Conservation (phyloP, 2,888 invertebrate species). For the Ceramica pisi region DNA sequence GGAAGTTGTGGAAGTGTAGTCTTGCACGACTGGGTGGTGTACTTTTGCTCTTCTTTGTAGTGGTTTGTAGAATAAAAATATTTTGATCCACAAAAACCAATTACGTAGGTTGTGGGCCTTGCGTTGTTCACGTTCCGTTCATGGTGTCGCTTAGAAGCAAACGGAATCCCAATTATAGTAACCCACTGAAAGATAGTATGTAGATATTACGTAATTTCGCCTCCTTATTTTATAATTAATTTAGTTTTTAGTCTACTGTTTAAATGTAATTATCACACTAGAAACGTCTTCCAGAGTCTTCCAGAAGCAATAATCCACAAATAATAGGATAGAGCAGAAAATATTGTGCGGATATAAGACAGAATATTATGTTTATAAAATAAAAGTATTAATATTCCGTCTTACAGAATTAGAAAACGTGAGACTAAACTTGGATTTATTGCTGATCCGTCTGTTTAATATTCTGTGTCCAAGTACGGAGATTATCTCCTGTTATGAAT, state of each 20-base stretch:
- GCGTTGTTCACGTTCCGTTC: neutral
- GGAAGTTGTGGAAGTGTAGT: neutral
- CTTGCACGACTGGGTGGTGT: neutral
- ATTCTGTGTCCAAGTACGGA: conserved; percentile 43
- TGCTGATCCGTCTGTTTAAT: conserved; percentile 43
- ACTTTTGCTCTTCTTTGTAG: conserved; percentile 1
- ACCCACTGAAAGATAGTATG: neutral
- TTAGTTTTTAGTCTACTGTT: neutral
- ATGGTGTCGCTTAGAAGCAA: neutral
- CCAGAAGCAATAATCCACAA: too few relatives aligned
- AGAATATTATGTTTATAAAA: neutral
- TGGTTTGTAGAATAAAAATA: too few relatives aligned
- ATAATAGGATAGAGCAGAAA: too few relatives aligned
- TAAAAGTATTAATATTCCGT: conserved; percentile 30
- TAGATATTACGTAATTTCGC: neutral
- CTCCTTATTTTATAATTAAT: neutral
- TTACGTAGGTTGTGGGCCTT: neutral
- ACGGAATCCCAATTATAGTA: neutral
- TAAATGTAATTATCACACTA: too few relatives aligned
- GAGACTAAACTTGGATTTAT: conserved; percentile 26
- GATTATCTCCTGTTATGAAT: conserved; percentile 64
- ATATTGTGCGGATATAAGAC: too few relatives aligned
- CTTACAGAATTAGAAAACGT: conserved; percentile 29
- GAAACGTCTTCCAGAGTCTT: too few relatives aligned
- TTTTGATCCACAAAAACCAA: too few relatives aligned